Percentiles rank a stretch among this genome's conserved stretches.
Evolutionary conservation across 2,113 vertebrate species (phyloP).

Genomic region (Atlantisia rogersi): DNA sequence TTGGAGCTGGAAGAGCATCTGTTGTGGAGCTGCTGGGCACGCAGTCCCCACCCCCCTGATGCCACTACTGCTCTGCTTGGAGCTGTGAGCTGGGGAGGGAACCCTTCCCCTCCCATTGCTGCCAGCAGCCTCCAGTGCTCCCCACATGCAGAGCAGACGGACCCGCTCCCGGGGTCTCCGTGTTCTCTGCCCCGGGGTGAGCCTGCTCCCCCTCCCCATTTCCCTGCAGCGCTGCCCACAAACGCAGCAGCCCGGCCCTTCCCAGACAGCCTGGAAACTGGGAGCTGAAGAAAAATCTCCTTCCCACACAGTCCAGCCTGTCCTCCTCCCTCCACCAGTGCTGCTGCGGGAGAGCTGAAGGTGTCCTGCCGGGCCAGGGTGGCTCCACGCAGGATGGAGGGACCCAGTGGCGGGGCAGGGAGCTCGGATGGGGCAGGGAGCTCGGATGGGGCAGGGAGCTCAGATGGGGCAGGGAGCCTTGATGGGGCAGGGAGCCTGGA

Average conservation of each 20-base stretch:
- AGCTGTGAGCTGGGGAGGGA: neutral
- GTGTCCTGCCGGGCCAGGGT: fast-evolving
- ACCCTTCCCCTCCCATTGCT: neutral
- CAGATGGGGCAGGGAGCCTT: neutral
- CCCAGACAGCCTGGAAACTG: neutral
- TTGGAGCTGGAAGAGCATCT: neutral
- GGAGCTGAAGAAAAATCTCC: slow-evolving; percentile 30
- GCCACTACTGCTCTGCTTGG: neutral
- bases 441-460: neutral
- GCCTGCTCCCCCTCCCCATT: neutral
- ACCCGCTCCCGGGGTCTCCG: fast-evolving
- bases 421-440: neutral
- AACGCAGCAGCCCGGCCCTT: neutral
- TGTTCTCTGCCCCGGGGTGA: fast-evolving
- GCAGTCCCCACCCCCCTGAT: too few relatives aligned
- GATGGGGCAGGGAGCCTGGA: neutral
- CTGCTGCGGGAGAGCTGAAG: neutral
- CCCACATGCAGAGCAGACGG: neutral
- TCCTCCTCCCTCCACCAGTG: neutral
- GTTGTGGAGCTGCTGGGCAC: fast-evolving
- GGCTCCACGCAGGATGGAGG: neutral
- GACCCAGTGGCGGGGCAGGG: neutral
- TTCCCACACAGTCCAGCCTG: slow-evolving; percentile 52
- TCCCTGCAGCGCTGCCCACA: neutral
- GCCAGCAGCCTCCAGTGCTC: neutral